Evolutionary conservation across 2,797 vertebrate genomes (phyloP), one percentile per base, ranked within the genome.

Genomic region (Bucorvus abyssinicus): DNA sequence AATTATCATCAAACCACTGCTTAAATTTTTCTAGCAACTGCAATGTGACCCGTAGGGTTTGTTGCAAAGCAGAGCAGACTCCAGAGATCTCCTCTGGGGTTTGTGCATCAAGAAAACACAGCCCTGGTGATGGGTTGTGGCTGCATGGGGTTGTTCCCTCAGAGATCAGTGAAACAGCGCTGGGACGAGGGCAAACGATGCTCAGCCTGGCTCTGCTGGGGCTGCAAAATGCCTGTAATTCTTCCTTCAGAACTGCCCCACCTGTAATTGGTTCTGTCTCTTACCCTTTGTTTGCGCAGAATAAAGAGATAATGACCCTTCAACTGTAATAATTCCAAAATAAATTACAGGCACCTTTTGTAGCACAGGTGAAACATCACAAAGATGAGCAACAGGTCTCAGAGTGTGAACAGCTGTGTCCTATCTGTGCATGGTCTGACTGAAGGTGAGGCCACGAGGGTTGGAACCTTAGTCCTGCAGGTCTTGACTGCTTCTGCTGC

Each of bases 211-310:
- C 21, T 84, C 22, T 36, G 49, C 59, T 59, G 71, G 60, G 38
- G 55, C 3, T 63, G 40, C 16, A 8, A 40, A 76, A 20, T 0
- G 5, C 64, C 47, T 56, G 4, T 29, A 23, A 32, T 23, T 75
- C 42, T 47, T 73, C 38, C 38, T 84, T 65, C 27, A 24, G 29
- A 15, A 1, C 14, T 50, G 19, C 30, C 34, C 16, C 14, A 63
- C 14, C 17, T 15, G 0, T 6, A 42, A 4, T 30, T 10, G 44
- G 14, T 44, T 47, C n/a, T 65, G 68, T 2, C 0, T 5, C 14
- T 40, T 21, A 12, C n/a, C 45, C 27, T 47, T 22, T n/a, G 7
- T 27, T 59, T 22, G n/a, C 19, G 1, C 32, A 8, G 60, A 10
- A 47, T 34, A 49, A 59, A 32, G 5, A 29, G 18, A 15, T 44